Conservation (phyloP, 23 tunicate species). For the Halocynthia roretzi region DNA sequence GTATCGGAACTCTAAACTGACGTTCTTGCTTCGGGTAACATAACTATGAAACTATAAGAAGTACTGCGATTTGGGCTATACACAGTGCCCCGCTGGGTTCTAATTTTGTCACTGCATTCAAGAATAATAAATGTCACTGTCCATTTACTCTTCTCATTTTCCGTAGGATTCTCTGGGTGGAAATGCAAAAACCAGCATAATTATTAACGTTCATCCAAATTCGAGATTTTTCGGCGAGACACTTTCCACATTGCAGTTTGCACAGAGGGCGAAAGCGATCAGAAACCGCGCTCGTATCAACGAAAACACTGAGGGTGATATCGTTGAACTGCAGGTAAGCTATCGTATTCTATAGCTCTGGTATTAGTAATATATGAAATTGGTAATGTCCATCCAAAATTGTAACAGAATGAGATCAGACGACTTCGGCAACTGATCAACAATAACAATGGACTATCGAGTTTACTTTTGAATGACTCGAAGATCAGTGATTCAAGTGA, state of each 20-base stretch:
- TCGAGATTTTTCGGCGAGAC: constrained; percentile 47
- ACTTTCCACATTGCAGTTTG: constrained; percentile 62
- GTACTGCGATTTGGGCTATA: not conserved
- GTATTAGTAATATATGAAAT: not conserved
- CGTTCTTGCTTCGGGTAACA: constrained; percentile 59
- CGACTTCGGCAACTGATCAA: no score
- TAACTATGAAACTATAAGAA: not conserved
- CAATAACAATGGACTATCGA: no score
- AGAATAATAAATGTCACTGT: not conserved
- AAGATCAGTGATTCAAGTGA: not conserved
- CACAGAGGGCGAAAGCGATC: constrained; percentile 68
- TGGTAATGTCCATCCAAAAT: not conserved
- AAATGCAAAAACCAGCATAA: constrained; percentile 54
- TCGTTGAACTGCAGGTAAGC: constrained; percentile 39
- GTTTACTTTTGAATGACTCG: no score
- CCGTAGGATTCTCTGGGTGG: constrained; percentile 82
- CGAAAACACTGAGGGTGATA: constrained; percentile 56
- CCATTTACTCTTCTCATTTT: not conserved
- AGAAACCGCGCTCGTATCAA: constrained; percentile 65
- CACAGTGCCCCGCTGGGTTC: not conserved
- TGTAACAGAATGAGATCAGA: no score
- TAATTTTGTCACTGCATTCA: not conserved
- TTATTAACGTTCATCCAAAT: constrained; percentile 57
- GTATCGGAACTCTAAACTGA: constrained; percentile 74
- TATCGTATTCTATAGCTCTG: not conserved